phyloP scores from a whole-genome alignment of 1,140 invertebrate genomes.

The Leptonema lineaticorne region DNA sequence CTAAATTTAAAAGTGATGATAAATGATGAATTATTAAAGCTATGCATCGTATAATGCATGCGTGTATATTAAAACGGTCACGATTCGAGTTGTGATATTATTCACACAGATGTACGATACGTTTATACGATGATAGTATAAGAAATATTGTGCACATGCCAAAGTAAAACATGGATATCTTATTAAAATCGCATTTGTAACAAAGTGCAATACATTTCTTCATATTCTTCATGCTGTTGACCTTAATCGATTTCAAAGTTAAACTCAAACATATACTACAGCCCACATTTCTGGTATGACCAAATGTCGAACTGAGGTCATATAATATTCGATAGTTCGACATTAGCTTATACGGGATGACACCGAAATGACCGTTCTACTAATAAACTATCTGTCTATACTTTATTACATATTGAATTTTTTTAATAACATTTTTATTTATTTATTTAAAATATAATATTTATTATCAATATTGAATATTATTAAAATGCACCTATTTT shows the following conservation, averaged over 20 bases:
- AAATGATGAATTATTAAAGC: not conserved
- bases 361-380: too few species aligned
- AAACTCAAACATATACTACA: constrained; percentile 8
- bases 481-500: not conserved
- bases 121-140: too few species aligned
- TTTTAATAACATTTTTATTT: too few species aligned
- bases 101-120: not conserved
- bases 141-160: too few species aligned
- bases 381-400: too few species aligned
- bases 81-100: not conserved
- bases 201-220: constrained; percentile 14
- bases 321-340: not conserved
- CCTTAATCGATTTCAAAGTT: constrained; percentile 25
- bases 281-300: not conserved
- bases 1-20: not conserved
- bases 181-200: constrained; percentile 28
- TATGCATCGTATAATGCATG: not conserved
- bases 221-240: not conserved
- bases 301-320: not conserved
- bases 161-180: too few species aligned
- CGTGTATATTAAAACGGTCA: not conserved
- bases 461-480: too few species aligned
- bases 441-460: too few species aligned
- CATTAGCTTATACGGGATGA: not conserved
- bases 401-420: too few species aligned